Evolutionary conservation across 2,888 invertebrate species (phyloP), one percentile per base, ranked within the genome.

Genomic region (Eristalis tenax): DNA sequence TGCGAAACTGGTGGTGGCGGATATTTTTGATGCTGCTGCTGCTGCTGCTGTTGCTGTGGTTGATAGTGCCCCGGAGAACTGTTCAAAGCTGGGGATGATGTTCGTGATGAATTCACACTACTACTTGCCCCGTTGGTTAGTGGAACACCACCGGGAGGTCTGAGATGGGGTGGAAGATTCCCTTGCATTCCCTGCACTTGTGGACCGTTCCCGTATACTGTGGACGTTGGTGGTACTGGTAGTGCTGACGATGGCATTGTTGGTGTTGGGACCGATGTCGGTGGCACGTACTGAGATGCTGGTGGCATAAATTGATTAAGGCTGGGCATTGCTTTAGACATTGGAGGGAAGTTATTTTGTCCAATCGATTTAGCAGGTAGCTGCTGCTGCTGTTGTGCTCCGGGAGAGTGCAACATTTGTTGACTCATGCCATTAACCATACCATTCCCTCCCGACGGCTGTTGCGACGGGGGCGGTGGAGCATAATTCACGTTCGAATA

Each of bases 71-170:
- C 89, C 2, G 89, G 83, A 8, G 89, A 87, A 73, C 74, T 87
- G 75, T 90, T 90, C 61, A 89, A 59, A 22, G 90, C 91, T 0
- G 93, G 92, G 35, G 93, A 93, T 5, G 91, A 90, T 23, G 93
- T 93, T 66, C 93, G 90, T 5, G 93, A 93, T 43, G 93, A 93
- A 57, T 91, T 91, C 38, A 90, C 89, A 88, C 93, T 93, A 84
- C 85, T 78, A 77, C 89, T 43, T 18, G 90, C 91, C 75, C 91
- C 92, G 65, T 91, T 91, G 15, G 89, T 90, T 10, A 90, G 43
- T 8, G 89, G 86, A 10, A 87, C 69, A 57, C 88, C 80, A 56
- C 89, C 79, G 2, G 90, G 82, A 5, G 90, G 90, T 74, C 91
- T 90, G 79, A 91, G 78, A 88, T 91, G 90, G 2, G 89, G 88